Conservation (phyloP, 92 coral and sea anemone genomes). For the Paramuricea clavata region DNA sequence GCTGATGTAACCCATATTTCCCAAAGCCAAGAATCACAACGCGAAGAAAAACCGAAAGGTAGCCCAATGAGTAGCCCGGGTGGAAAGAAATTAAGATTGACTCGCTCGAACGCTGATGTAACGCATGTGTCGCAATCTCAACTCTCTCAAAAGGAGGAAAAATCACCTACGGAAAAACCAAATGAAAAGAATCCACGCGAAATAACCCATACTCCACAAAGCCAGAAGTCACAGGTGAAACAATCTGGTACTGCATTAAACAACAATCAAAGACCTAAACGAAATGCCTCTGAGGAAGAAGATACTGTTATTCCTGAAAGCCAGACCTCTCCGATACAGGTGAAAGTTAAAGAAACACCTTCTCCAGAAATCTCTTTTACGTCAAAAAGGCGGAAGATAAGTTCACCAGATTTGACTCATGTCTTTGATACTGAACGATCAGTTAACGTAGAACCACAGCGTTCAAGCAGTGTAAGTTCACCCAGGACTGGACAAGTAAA, state of each 20-base stretch:
- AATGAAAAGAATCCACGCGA: neutral
- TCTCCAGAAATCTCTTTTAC: slow-evolving; percentile 13
- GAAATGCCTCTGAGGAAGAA: neutral
- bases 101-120: slow-evolving; percentile 1
- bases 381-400: slow-evolving; percentile 23
- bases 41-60: neutral
- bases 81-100: neutral
- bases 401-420: neutral
- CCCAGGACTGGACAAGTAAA: neutral
- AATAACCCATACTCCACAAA: neutral
- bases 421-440: slow-evolving; percentile 11
- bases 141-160: neutral
- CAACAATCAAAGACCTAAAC: neutral
- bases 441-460: neutral
- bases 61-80: neutral
- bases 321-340: neutral
- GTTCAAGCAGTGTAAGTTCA: neutral
- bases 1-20: slow-evolving; percentile 3
- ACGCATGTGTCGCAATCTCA: slow-evolving; percentile 13
- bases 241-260: neutral
- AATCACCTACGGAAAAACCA: no score
- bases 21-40: neutral
- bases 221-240: neutral
- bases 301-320: neutral
- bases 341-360: slow-evolving; percentile 2